Conservation (phyloP, 92 coral and sea anemone genomes). For the Diadumene lineata region DNA sequence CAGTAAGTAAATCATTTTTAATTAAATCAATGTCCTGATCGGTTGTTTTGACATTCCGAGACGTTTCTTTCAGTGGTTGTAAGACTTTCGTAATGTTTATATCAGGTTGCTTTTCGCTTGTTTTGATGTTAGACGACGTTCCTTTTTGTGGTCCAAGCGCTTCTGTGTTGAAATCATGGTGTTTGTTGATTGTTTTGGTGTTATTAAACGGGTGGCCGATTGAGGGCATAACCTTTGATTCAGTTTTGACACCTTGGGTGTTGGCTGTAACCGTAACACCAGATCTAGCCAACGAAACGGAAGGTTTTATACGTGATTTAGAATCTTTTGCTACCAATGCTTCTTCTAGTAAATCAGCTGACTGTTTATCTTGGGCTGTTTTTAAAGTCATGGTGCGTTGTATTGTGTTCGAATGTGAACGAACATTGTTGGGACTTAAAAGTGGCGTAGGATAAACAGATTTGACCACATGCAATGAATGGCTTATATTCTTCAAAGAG, state of each 20-base stretch:
- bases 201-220: conserved; percentile 20
- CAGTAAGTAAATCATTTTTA: too few relatives aligned
- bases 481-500: not conserved
- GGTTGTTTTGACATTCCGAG: too few relatives aligned
- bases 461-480: not conserved
- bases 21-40: too few relatives aligned
- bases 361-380: not conserved
- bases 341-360: not conserved
- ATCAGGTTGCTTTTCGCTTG: not conserved
- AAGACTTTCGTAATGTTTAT: not conserved
- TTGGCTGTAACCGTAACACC: not conserved
- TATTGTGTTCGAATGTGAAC: not conserved
- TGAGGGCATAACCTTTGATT: conserved; percentile 20
- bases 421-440: not conserved
- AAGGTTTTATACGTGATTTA: not conserved
- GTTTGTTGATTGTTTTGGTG: conserved; percentile 15
- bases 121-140: conserved; percentile 4
- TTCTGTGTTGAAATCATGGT: not conserved
- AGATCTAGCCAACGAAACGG: not conserved
- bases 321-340: not conserved
- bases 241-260: not conserved
- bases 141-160: not conserved
- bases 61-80: not conserved
- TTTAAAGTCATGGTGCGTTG: not conserved
- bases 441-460: not conserved